These are phyloP conservation scores for Entomyzon cyanotis DNA, from an alignment of 2,113 vertebrate genomes.

Conservation along the genomic window DNA sequence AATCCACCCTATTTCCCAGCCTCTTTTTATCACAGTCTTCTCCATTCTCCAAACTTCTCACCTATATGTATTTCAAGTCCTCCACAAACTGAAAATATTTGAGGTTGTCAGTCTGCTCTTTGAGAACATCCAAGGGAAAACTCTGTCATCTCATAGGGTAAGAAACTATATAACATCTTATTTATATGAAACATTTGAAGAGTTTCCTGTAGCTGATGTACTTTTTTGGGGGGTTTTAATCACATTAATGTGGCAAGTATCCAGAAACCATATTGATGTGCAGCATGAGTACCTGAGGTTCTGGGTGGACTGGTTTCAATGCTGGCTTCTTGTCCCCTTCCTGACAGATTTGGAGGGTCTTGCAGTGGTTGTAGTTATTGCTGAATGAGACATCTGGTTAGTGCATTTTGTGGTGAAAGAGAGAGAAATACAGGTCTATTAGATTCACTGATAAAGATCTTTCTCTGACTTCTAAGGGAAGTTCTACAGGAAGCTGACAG, in stretches of 20 bases:
- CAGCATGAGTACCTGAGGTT: not conserved
- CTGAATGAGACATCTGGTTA: not conserved
- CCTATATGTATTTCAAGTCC: not conserved
- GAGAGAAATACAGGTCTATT: not conserved
- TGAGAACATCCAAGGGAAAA: not conserved
- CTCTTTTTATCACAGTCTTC: not conserved
- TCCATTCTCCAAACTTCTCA: not conserved
- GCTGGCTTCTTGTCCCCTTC: not conserved
- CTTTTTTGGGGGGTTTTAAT: not conserved
- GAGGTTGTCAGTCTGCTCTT: not conserved
- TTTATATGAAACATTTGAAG: not conserved
- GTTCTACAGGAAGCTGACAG: not conserved
- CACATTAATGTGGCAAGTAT: not conserved
- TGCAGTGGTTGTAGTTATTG: not conserved
- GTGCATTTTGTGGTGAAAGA: not conserved
- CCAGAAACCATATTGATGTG: not conserved
- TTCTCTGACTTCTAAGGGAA: not conserved
- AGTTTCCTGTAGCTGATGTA: not conserved
- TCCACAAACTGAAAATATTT: not conserved
- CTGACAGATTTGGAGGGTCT: not conserved
- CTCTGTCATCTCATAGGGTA: accelerated
- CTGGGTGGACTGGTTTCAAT: not conserved
- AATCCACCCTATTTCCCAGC: not conserved
- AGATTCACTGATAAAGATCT: not conserved
- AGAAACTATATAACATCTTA: not conserved